Evolutionary conservation across 2,888 invertebrate genomes (phyloP), one percentile per base, ranked within the genome.

Genomic region (Coenonympha glycerion): DNA sequence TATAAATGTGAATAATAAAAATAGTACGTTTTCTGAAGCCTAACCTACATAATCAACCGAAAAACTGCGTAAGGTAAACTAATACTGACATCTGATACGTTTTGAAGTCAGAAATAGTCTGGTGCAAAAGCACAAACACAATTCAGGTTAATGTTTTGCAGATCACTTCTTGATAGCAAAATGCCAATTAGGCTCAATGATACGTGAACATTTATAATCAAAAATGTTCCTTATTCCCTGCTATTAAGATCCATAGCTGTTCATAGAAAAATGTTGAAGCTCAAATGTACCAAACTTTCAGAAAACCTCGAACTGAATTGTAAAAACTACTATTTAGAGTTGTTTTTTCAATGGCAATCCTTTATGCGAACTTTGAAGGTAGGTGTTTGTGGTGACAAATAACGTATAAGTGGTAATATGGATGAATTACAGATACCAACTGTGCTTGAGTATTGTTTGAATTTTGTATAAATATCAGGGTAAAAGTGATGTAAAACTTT

Each of bases 81-180:
- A n/a, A n/a, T n/a, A n/a, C n/a, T n/a, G n/a, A n/a, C n/a, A 36
- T 21, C 21, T 36, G 36, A 11, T 19, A 21, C 21, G 21, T 28
- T 19, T 47, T 47, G 37, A 19, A 19, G 28, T 21, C 36, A 28
- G 15, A 30, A 47, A 47, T 47, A 52, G 31, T 47, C 40, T 41
- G 53, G 46, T 44, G 47, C 44, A 54, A 53, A 54, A 57, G 21
- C 49, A 53, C 40, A 64, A 66, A 65, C 64, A 62, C 57, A 52
- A 68, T 66, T 56, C 57, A 59, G 68, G 66, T 63, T 66, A 72
- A 69, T 65, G 70, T 57, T 63, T 61, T 61, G 57, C 59, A 63
- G 62, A 67, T 66, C 64, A 61, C 63, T 60, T 66, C 63, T 68
- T 71, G 64, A 67, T 65, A 60, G 59, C 58, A 61, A 64, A 68